A percentile compares a stretch with the other conserved stretches of the same genome.
Conservation (phyloP, 2,797 vertebrate genomes). For the Poliocrania exsul region DNA sequence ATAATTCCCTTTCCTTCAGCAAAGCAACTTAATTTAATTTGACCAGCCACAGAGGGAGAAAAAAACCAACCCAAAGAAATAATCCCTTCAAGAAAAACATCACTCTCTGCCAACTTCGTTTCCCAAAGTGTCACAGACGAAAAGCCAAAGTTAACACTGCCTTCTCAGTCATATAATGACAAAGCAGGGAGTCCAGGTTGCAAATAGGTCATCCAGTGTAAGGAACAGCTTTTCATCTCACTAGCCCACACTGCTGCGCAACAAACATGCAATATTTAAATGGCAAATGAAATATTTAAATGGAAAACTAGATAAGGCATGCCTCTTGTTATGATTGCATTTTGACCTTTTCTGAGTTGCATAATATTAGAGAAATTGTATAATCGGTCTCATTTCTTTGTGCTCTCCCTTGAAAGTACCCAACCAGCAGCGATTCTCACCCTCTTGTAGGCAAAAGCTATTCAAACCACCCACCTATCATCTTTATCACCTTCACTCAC, state of each 20-base stretch:
- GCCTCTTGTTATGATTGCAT: slow-evolving; percentile 27
- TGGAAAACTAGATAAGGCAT: slow-evolving; percentile 18
- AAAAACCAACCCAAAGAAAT: neutral
- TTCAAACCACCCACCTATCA: neutral
- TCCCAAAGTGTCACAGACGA: slow-evolving; percentile 7
- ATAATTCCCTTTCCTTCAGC: slow-evolving; percentile 39
- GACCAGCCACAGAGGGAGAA: neutral
- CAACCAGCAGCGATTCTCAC: neutral
- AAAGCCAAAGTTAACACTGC: slow-evolving; percentile 24
- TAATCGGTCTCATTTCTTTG: slow-evolving; percentile 18
- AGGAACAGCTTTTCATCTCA: neutral
- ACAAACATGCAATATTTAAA: slow-evolving; percentile 29
- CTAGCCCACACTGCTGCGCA: neutral
- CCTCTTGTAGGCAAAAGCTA: neutral
- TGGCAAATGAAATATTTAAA: slow-evolving; percentile 44
- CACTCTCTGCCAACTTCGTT: slow-evolving; percentile 27
- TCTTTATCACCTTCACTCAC: neutral
- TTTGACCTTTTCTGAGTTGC: slow-evolving; percentile 57
- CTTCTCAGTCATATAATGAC: neutral
- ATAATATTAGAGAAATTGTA: slow-evolving; percentile 47
- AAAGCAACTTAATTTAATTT: slow-evolving; percentile 64
- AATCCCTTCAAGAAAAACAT: slow-evolving; percentile 60
- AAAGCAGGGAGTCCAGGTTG: slow-evolving; percentile 3
- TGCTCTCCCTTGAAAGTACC: neutral
- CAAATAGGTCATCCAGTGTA: neutral